Base-by-base conservation (phyloP, 2,113 vertebrate species). In the Calypte anna region DNA sequence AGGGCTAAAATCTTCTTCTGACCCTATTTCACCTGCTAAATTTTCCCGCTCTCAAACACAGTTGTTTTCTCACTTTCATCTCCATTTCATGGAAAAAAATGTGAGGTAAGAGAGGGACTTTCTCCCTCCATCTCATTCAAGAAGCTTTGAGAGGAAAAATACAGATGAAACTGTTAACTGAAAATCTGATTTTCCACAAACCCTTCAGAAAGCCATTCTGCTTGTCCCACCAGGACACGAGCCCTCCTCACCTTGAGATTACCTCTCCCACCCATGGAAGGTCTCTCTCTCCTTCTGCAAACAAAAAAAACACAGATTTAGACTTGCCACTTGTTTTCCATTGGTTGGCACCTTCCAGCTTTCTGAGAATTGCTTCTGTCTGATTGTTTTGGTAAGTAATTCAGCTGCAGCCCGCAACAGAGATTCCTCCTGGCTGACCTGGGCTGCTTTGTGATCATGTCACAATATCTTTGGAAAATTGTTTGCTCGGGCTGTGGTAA, bases 371-470 rank as follows among this genome's bases (percentile, higher is more conserved):
- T 82, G 82, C 82, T 84, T 72, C 85, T 93, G 91, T 90, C 88
- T 91, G 57, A 90, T 96, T 28, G 55, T 73, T 90, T 38, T 92
- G 91, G 81, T 76, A 14, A 93, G 75, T 83, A 86, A 95, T 90
- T 97, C 82, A 97, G 97, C 88, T 89, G 91, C 54, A 94, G 88
- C 84, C 91, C 43, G 64, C 5, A 14, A n/a, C 85, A 82, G 58
- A 4, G 8, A 9, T 81, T 94, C 81, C 87, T 88, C 9, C 18
- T 86, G 88, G 78, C 86, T 92, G 94, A 78, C 36, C 12, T 43
- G 51, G 77, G 66, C 68, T 62, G 88, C 95, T 96, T 97, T 97
- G 96, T 97, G 76, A 84, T 92, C 93, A 2, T 96, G 97, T 98
- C 96, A 96, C 85, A 91, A 38, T 70, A 33, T 58, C 90, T 94